Evolutionary conservation across 35 echinoderm and acorn worm genomes (phyloP), one percentile per base, ranked within the genome.

Genomic region (Eucidaris tribuloides): DNA sequence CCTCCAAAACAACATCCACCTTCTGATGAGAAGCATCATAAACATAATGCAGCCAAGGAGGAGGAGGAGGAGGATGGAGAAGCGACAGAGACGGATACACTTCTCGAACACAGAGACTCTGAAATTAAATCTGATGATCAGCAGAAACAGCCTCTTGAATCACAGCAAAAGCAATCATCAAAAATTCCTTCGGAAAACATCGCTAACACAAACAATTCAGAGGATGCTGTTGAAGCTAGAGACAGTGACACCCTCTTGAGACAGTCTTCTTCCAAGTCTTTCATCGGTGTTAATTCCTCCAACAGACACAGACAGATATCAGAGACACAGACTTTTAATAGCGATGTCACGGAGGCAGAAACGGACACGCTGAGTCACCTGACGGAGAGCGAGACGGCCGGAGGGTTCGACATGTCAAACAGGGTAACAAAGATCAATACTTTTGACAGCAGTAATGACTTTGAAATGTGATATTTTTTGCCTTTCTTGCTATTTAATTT

Each of bases 361-460:
- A 91, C 89, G 9, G 68, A 74, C 37, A 90, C 71, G 4, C 15
- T 89, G 18, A 90, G 81, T 40, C 80, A 88, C 11, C 54, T 77
- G 33, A 91, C 89, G 19, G 89, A 91, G 28, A 96, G 93, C 41
- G 88, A 88, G 29, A 87, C 93, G 24, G 81, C 80, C 7, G 89
- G 89, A 41, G 93, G 82, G 14, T 91, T 87, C 72, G 93, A 96
- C 46, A 87, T 96, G 14, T 83, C 93, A 7, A 96, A 96, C 45
- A 87, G 93, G 89, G 93, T 96, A 58, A 88, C 84, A 17, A 19
- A n/a, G 20, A 3, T 54, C n/a, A n/a, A n/a, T n/a, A n/a, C n/a
- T n/a, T n/a, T n/a, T n/a, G n/a, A n/a, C n/a, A n/a, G n/a, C n/a
- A n/a, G n/a, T n/a, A n/a, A n/a, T n/a, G n/a, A n/a, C n/a, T n/a